These are phyloP conservation scores for Parasteatoda lunata DNA, from an alignment of 2,888 invertebrate genomes.

Conservation along the genomic window DNA sequence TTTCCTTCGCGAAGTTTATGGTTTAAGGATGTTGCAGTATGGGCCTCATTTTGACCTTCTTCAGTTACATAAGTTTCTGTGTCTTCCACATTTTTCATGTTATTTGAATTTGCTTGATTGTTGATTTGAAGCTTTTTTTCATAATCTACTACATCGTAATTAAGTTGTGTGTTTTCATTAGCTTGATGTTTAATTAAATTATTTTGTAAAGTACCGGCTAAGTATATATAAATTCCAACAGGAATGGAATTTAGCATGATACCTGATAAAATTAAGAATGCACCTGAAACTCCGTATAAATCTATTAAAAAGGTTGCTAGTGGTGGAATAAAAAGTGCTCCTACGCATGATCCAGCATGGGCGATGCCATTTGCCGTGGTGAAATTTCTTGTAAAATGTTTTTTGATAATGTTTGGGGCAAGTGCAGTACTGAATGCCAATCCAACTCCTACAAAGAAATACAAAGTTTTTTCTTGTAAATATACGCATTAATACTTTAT, in stretches of 20 bases:
- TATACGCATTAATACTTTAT: too few species aligned
- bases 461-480: background rate
- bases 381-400: slow-evolving; percentile 10
- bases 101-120: too few species aligned
- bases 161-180: too few species aligned
- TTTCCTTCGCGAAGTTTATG: too few species aligned
- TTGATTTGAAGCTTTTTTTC: too few species aligned
- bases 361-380: background rate
- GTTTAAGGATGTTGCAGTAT: too few species aligned
- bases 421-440: background rate
- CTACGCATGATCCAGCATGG: background rate
- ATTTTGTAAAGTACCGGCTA: background rate
- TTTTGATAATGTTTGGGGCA: background rate
- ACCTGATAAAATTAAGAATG: slow-evolving; percentile 2
- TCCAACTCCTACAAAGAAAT: background rate
- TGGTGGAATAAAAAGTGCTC: background rate
- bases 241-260: slow-evolving; percentile 11
- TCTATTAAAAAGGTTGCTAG: background rate
- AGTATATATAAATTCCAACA: background rate
- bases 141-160: too few species aligned
- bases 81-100: too few species aligned
- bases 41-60: too few species aligned
- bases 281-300: slow-evolving; percentile 8
- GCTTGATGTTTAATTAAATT: background rate
- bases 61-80: too few species aligned